phyloP scores from a whole-genome alignment of 2,797 vertebrate species.

The Arctocebus calabarensis region DNA sequence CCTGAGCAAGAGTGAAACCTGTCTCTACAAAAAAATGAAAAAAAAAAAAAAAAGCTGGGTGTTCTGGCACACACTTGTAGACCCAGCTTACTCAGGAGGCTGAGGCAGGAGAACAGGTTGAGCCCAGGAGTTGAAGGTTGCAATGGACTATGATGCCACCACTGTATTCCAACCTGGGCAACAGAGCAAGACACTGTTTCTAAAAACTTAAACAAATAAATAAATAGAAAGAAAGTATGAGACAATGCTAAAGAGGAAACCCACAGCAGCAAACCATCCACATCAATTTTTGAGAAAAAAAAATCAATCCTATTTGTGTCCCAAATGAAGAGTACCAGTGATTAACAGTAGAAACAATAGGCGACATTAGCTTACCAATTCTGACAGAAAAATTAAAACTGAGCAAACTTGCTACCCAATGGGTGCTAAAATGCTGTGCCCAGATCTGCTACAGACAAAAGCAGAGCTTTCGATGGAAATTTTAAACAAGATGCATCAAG shows the following conservation, averaged over 20 bases:
- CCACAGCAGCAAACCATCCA: not conserved
- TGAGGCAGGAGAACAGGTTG: not conserved
- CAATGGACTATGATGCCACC: not conserved
- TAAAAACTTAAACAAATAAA: not conserved
- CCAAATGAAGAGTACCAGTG: not conserved
- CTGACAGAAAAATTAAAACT: not conserved
- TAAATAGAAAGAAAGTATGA: not conserved
- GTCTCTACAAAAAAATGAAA: not conserved
- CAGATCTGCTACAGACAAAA: not conserved
- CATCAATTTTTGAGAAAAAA: not conserved
- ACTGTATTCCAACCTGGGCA: not conserved
- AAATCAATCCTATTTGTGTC: not conserved
- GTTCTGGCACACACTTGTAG: not conserved
- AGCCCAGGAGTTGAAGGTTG: not conserved
- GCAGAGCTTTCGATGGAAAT: not conserved
- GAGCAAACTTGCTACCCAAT: not conserved
- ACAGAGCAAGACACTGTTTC: not conserved
- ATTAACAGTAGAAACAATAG: not conserved
- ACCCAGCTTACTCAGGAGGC: not conserved
- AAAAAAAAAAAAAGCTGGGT: not conserved
- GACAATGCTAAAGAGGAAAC: not conserved
- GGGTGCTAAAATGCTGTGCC: not conserved
- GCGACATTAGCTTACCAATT: not conserved
- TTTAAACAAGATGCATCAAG: not conserved
- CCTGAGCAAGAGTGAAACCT: not conserved